Evolutionary conservation across 1,140 invertebrate genomes (phyloP), one percentile per base, ranked within the genome.

Genomic region (Lanistes nyassanus): DNA sequence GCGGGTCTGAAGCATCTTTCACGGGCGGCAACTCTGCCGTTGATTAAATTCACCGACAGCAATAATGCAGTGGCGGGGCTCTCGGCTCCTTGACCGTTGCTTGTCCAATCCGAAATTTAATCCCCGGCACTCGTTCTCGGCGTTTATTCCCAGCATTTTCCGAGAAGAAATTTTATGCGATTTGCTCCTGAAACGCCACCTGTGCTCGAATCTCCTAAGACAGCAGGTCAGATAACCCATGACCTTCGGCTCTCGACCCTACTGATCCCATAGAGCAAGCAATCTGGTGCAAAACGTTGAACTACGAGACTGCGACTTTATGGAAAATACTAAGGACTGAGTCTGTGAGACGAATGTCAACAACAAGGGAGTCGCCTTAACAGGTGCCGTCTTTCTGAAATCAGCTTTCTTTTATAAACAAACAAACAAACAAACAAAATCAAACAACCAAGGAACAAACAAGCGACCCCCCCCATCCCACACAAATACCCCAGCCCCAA

Each of bases 41-140:
- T 37, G 29, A 31, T 37, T 37, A 65, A 65, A 31, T 7, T 37
- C 36, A 23, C 62, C 39, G 31, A 39, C 65, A 67, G 34, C 65
- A 42, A 42, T 67, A 67, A 67, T 67, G 42, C 65, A 67, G 36
- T 67, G 65, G 3, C 39, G 36, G 36, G n/a, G 23, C 21, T 6
- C 36, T 2, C 19, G n/a, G 65, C 36, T 67, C 65, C 65, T 67
- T 67, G 65, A 67, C 65, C 65, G 65, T 29, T 37, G 13, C 65
- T 67, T 42, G 19, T 67, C 65, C 65, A 39, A 67, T 67, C 39
- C 65, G 65, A 67, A 67, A 67, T 67, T 67, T 67, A 67, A 67
- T 67, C 65, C 65, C 65, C 19, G 39, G 34, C 42, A 37, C 65
- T 67, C 36, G 65, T 42, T 6, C 65, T 36, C 37, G 36, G 65